These are phyloP conservation scores for Toxotes lorentzi DNA, from an alignment of 2,797 vertebrate species.

Conservation along the genomic window DNA sequence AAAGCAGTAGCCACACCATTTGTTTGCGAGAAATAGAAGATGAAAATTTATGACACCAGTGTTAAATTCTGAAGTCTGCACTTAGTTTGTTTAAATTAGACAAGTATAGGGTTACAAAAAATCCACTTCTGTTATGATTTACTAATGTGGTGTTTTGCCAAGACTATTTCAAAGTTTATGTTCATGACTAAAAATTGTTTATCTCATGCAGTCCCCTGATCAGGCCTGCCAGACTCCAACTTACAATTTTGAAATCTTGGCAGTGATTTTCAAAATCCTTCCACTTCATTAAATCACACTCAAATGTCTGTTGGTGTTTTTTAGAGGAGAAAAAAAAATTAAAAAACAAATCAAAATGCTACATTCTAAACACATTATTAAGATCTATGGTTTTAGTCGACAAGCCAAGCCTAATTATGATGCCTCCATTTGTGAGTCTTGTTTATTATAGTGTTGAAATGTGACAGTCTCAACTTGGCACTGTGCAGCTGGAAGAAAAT, in stretches of 20 bases:
- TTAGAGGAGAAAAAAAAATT: neutral
- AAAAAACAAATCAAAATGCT: neutral
- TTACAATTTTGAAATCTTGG: constrained; percentile 21
- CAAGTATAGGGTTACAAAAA: neutral
- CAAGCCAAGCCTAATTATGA: neutral
- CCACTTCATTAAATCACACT: constrained; percentile 28
- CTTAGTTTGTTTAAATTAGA: neutral
- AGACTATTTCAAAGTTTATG: neutral
- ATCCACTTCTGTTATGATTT: neutral
- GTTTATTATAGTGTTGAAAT: constrained; percentile 3
- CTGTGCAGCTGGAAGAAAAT: neutral
- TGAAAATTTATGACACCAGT: neutral
- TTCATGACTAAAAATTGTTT: neutral
- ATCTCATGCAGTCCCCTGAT: neutral
- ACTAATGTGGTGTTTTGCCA: neutral
- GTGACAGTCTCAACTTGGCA: neutral
- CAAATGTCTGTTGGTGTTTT: constrained; percentile 32
- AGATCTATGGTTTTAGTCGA: neutral
- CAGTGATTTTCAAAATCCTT: constrained; percentile 13
- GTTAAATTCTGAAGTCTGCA: neutral
- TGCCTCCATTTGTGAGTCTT: constrained; percentile 1
- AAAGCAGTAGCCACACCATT: neutral
- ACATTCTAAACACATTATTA: neutral
- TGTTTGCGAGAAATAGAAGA: neutral
- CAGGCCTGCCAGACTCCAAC: neutral